phyloP scores from a whole-genome alignment of 2,113 vertebrate genomes.

The Petaurus breviceps region DNA sequence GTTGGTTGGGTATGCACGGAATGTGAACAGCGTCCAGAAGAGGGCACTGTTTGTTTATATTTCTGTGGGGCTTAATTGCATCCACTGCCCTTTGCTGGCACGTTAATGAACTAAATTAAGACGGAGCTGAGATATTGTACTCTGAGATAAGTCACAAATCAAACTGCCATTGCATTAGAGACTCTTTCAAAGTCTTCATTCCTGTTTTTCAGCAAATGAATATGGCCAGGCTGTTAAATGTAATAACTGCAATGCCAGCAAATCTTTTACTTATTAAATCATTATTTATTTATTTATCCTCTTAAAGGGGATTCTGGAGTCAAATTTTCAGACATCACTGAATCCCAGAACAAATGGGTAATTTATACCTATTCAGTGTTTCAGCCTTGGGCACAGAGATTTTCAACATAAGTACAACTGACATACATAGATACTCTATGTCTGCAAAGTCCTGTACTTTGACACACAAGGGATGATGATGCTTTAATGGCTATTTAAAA shows the following conservation, averaged over 20 bases:
- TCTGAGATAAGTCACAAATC: slow-evolving; percentile 71
- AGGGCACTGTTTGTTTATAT: slow-evolving; percentile 87
- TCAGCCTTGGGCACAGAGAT: slow-evolving; percentile 36
- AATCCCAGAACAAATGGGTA: slow-evolving; percentile 54
- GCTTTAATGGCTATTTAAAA: background rate
- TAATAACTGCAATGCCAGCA: slow-evolving; percentile 62
- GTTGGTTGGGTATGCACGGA: slow-evolving; percentile 25
- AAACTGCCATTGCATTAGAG: slow-evolving; percentile 60
- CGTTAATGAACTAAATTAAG: slow-evolving; percentile 75
- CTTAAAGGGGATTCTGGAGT: slow-evolving; percentile 47
- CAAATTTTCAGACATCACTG: slow-evolving; percentile 49
- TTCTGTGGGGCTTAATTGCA: slow-evolving; percentile 76
- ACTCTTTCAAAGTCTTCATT: slow-evolving; percentile 69
- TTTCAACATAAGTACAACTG: slow-evolving; percentile 23
- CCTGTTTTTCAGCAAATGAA: slow-evolving; percentile 60
- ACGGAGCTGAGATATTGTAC: slow-evolving; percentile 38
- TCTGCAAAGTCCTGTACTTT: background rate
- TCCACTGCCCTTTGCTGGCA: slow-evolving; percentile 43
- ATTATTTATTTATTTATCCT: slow-evolving; percentile 65
- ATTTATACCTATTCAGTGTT: slow-evolving; percentile 61
- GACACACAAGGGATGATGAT: background rate
- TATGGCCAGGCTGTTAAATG: slow-evolving; percentile 60
- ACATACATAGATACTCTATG: background rate
- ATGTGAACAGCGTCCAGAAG: slow-evolving; percentile 83
- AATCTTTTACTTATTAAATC: slow-evolving; percentile 57